A percentile compares a stretch with the other conserved stretches of the same genome.
These are phyloP conservation scores for Montipora sp. DNA, from an alignment of 64 coral and sea anemone species.

Conservation along the genomic window DNA sequence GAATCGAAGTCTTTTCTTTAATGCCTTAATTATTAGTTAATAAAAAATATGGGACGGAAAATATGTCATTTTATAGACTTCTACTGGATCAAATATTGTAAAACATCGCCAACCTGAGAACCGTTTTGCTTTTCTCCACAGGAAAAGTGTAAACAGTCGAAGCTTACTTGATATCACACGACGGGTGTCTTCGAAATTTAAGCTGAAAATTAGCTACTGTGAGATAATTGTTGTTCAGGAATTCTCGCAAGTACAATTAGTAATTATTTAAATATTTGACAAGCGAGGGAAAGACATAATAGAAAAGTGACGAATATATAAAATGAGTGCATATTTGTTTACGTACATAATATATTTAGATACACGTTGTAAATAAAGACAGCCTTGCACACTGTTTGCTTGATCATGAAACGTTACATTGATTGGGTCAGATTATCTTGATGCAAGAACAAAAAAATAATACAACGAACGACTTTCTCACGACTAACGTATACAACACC, in stretches of 20 bases:
- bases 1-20: neutral
- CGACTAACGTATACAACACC: too few species aligned
- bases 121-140: constrained; percentile 13
- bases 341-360: constrained; percentile 15
- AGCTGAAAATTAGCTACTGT: neutral
- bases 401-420: neutral
- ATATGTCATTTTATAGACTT: too few species aligned
- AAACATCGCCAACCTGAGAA: neutral
- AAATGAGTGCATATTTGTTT: constrained; percentile 19
- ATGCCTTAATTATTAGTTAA: too few species aligned
- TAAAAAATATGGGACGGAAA: too few species aligned
- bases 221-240: neutral
- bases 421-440: too few species aligned
- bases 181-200: neutral
- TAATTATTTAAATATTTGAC: neutral
- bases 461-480: too few species aligned
- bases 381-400: neutral
- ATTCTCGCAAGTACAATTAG: neutral
- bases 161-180: neutral
- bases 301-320: neutral
- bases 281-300: neutral
- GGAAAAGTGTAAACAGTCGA: neutral
- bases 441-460: too few species aligned
- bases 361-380: constrained; percentile 33
- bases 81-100: too few species aligned